Conservation (phyloP, 2,113 vertebrate genomes). For the Coryphaenoides rupestris region DNA sequence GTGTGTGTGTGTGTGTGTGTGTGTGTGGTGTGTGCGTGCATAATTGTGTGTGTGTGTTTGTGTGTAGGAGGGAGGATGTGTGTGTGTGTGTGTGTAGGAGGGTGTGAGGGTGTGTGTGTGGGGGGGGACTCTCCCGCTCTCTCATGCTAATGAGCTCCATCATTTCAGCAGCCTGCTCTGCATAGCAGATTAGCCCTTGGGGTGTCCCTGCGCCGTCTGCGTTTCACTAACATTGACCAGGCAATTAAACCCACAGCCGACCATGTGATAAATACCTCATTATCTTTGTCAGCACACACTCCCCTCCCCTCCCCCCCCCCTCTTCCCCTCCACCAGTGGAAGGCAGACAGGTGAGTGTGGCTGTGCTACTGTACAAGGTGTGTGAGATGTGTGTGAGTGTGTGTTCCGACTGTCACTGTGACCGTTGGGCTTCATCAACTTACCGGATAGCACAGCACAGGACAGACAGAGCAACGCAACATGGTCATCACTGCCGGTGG, state of each 20-base stretch:
- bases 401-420: too few species aligned
- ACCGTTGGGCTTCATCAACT: neutral
- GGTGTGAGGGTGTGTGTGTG: conserved; percentile 17
- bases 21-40: conserved; percentile 16
- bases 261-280: conserved; percentile 54
- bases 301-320: too few species aligned
- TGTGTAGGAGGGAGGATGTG: neutral
- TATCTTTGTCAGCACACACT: conserved; percentile 51
- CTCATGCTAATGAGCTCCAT: conserved; percentile 52
- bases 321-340: neutral
- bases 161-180: conserved; percentile 42
- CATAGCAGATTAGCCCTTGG: conserved; percentile 42
- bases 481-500: too few species aligned
- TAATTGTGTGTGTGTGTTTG: conserved; percentile 8
- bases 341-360: conserved; percentile 7
- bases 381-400: too few species aligned
- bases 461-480: too few species aligned
- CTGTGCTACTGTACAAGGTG: too few species aligned
- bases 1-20: too few species aligned
- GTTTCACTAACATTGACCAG: conserved; percentile 60
- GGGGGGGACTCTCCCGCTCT: conserved; percentile 10
- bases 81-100: neutral
- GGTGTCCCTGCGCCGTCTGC: conserved; percentile 42
- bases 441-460: neutral
- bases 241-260: conserved; percentile 51